phyloP scores from a whole-genome alignment of 2,113 vertebrate species.

The Alligator mississippiensis region DNA sequence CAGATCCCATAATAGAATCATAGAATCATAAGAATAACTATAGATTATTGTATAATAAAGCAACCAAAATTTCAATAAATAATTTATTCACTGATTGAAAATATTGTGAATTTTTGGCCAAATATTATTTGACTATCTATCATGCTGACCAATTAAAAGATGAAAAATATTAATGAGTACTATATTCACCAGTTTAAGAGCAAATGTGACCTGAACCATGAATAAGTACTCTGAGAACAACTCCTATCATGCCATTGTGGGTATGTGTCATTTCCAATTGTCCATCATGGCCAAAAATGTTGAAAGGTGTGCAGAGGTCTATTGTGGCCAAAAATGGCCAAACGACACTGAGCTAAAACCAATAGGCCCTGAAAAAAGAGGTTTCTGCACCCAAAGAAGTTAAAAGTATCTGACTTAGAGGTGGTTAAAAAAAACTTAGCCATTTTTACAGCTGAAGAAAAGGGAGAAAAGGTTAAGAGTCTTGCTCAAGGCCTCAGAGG shows the following conservation, averaged over 20 bases:
- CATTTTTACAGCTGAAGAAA: background rate
- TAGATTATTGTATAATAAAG: background rate
- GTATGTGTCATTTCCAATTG: background rate
- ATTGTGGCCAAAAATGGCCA: background rate
- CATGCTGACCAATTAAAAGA: background rate
- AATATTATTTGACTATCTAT: accelerated
- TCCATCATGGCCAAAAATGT: too few relatives aligned
- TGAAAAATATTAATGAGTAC: background rate
- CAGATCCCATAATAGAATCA: accelerated
- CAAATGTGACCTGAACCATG: accelerated
- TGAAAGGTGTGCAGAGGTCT: background rate
- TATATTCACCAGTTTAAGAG: background rate
- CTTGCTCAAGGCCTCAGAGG: background rate
- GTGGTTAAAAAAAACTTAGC: background rate
- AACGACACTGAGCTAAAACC: background rate
- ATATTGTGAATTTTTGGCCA: accelerated
- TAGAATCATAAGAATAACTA: accelerated
- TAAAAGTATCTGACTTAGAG: background rate
- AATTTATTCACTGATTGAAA: background rate
- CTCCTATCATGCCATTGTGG: accelerated
- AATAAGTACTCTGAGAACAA: background rate
- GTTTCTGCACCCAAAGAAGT: background rate
- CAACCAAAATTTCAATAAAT: accelerated
- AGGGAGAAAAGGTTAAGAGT: background rate
- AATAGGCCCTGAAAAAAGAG: background rate